A percentile compares a stretch with the other conserved stretches of the same genome.
These are phyloP conservation scores for Holotrichia oblita DNA, from an alignment of 1,140 invertebrate genomes.

Conservation along the genomic window DNA sequence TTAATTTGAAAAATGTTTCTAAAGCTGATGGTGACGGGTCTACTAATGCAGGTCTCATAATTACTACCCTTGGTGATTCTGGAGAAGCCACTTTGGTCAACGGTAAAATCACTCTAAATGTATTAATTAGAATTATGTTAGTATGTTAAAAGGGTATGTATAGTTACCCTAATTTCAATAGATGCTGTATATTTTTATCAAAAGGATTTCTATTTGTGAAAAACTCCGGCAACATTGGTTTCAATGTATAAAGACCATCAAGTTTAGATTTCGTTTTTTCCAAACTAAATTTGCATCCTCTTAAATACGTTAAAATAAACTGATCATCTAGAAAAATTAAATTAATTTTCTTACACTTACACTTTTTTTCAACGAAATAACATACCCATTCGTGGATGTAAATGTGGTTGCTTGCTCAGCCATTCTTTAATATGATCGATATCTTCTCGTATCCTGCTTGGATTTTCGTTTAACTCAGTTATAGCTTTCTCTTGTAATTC, in stretches of 20 bases:
- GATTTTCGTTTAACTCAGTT: conserved; percentile 69
- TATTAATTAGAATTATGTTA: neutral
- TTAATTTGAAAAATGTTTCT: conserved; percentile 45
- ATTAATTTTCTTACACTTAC: neutral
- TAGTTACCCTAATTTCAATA: conserved; percentile 51
- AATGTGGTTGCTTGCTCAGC: conserved; percentile 70
- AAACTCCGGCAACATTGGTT: conserved; percentile 67
- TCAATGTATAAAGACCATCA: conserved; percentile 71
- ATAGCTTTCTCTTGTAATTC: conserved; percentile 58
- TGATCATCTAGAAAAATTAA: conserved; percentile 60
- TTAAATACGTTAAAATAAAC: conserved; percentile 69
- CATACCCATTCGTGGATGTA: conserved; percentile 55
- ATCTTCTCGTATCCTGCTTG: conserved; percentile 64
- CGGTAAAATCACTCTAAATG: conserved; percentile 34
- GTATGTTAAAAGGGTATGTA: neutral
- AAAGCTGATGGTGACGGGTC: conserved; percentile 5
- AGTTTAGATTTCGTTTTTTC: conserved; percentile 72
- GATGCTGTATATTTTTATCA: conserved; percentile 54
- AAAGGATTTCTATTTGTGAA: conserved; percentile 61
- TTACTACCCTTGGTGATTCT: conserved; percentile 25
- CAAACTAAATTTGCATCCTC: conserved; percentile 73
- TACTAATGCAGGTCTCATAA: neutral
- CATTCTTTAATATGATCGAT: conserved; percentile 67
- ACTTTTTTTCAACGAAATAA: neutral
- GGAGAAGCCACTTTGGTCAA: conserved; percentile 5